A percentile compares a stretch with the other conserved stretches of the same genome.
phyloP scores from a whole-genome alignment of 2,797 vertebrate species.

The Liasis olivaceus region DNA sequence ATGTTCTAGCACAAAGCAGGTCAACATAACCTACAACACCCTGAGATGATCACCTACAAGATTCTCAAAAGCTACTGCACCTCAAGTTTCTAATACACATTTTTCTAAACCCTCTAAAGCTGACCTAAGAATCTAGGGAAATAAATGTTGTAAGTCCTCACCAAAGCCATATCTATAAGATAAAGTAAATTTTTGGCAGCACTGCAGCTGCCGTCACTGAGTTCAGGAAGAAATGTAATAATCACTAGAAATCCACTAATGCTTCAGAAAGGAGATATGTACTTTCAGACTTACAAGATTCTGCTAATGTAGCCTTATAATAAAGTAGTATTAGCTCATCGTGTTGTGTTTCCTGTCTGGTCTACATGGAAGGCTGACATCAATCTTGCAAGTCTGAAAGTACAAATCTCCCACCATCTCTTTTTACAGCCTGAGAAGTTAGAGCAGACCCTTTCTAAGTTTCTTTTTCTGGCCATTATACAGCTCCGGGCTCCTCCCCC shows the following conservation, averaged over 20 bases:
- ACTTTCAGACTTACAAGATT: neutral
- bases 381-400: too few relatives aligned
- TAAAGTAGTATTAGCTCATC: too few relatives aligned
- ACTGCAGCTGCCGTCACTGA: neutral
- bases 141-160: neutral
- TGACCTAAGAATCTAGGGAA: neutral
- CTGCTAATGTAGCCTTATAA: too few relatives aligned
- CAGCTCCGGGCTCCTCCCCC: too few relatives aligned
- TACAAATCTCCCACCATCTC: too few relatives aligned
- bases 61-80: neutral
- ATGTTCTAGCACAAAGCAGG: neutral
- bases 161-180: neutral
- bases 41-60: neutral
- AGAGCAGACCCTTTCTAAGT: too few relatives aligned
- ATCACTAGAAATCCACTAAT: too few relatives aligned
- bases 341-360: too few relatives aligned
- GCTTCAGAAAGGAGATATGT: neutral
- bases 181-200: neutral
- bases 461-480: too few relatives aligned
- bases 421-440: too few relatives aligned
- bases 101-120: neutral
- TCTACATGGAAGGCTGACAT: too few relatives aligned
- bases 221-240: too few relatives aligned
- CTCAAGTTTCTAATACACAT: neutral
- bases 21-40: neutral